These are phyloP conservation scores for Chamaedrilus cognettii DNA, from an alignment of 2,888 invertebrate species.

Conservation along the genomic window DNA sequence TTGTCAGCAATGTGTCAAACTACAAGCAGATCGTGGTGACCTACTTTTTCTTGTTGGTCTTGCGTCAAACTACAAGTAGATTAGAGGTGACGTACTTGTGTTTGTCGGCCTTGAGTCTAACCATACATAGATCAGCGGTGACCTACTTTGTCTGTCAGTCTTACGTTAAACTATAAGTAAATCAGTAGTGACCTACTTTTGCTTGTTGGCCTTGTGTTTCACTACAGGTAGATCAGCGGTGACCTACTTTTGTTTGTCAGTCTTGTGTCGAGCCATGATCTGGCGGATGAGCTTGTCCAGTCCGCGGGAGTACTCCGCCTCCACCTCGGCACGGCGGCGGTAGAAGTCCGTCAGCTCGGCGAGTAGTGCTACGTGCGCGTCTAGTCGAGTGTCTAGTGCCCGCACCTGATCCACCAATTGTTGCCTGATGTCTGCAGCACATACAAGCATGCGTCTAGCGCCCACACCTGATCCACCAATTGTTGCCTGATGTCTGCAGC, in stretches of 20 bases:
- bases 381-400: conserved; percentile 90
- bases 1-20: no score
- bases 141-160: no score
- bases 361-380: conserved; percentile 71
- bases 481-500: conserved; percentile 91
- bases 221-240: no score
- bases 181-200: no score
- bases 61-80: no score
- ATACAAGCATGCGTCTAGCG: conserved; percentile 90
- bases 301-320: conserved; percentile 89
- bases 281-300: conserved; percentile 91
- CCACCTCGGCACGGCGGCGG: conserved; percentile 80
- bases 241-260: conserved; percentile 82
- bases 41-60: no score
- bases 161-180: no score
- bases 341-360: conserved; percentile 61
- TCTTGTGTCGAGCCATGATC: conserved; percentile 76
- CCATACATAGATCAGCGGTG: no score
- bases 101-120: no score
- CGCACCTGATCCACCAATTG: conserved; percentile 93
- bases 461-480: conserved; percentile 90
- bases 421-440: conserved; percentile 89
- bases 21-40: no score
- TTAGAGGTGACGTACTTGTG: no score
- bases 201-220: no score